Evolutionary conservation across 2,797 vertebrate species (phyloP).

Genomic region (Adelosebastes latens): DNA sequence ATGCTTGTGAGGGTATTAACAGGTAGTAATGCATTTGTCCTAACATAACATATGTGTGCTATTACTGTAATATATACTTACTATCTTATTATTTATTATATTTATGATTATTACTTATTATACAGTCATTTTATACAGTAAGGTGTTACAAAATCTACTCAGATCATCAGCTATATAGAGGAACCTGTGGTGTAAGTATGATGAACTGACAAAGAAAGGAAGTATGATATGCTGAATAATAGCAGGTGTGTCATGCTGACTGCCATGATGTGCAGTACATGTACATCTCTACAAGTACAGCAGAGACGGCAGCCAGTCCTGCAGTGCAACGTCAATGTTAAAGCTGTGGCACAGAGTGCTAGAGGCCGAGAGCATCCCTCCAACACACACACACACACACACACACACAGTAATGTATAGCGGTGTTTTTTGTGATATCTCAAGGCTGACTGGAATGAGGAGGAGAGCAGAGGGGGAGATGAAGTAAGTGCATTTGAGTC

Average conservation of each 20-base stretch:
- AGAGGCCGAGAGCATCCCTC: background rate
- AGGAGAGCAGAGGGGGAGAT: background rate
- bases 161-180: background rate
- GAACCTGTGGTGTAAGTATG: background rate
- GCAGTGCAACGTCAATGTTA: background rate
- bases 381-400: background rate
- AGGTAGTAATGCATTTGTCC: background rate
- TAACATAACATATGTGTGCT: background rate
- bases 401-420: background rate
- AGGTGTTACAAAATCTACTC: background rate
- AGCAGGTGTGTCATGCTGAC: background rate
- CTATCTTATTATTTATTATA: too few relatives aligned
- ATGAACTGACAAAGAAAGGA: too few relatives aligned
- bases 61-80: background rate
- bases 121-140: background rate
- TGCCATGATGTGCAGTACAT: background rate
- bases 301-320: background rate
- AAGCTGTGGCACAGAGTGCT: background rate
- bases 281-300: too few relatives aligned
- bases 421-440: constrained; percentile 16
- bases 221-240: background rate
- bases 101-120: background rate
- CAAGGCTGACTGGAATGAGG: constrained; percentile 7
- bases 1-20: background rate
- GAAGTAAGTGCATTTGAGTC: constrained; percentile 45